Evolutionary conservation across 1,140 invertebrate genomes (phyloP), one percentile per base, ranked within the genome.

Genomic region (Phymorhynchus buccinoides): DNA sequence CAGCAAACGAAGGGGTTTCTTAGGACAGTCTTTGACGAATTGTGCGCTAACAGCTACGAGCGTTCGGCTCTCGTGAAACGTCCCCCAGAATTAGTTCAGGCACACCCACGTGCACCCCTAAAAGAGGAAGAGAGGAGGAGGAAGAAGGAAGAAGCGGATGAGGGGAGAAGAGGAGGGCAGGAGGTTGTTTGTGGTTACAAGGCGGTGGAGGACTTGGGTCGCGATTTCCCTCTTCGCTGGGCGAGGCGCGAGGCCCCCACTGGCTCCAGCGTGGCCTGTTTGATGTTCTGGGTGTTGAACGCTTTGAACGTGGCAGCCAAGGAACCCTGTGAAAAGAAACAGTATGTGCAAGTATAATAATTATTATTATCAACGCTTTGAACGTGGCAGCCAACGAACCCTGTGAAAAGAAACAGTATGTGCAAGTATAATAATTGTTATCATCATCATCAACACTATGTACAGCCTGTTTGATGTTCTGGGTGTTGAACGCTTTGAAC

Each of bases 161-260:
- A 22, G 48, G 22, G 48, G 48, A 18, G 48, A 18, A 18, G 0
- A 18, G 48, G 56, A 27, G 56, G 56, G n/a, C 56, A 62, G 56
- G 18, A 62, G 56, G n/a, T n/a, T n/a, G n/a, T n/a, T 4, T n/a
- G 71, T 41, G 42, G 87, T 88, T 88, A 92, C 71, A 93, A 93
- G 88, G 93, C 93, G 62, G 93, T 94, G 35, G 93, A 94, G 85
- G 90, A 93, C 89, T 94, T 94, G 39, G 94, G 93, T 85, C 93
- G 90, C 35, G 93, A 93, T 87, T 94, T 94, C n/a, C 94, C 94
- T 42, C 97, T 94, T 80, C 97, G 94, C 89, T 96, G 95, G 18
- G 97, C 97, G 80, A 98, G 93, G 90, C 96, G 96, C 1, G 97
- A 98, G 89, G 97, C 95, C 39, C 96, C 96, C 2, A 98, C 97